Evolutionary conservation across 2,888 invertebrate species (phyloP), one percentile per base, ranked within the genome.

Genomic region (Meghimatium bilineatum): DNA sequence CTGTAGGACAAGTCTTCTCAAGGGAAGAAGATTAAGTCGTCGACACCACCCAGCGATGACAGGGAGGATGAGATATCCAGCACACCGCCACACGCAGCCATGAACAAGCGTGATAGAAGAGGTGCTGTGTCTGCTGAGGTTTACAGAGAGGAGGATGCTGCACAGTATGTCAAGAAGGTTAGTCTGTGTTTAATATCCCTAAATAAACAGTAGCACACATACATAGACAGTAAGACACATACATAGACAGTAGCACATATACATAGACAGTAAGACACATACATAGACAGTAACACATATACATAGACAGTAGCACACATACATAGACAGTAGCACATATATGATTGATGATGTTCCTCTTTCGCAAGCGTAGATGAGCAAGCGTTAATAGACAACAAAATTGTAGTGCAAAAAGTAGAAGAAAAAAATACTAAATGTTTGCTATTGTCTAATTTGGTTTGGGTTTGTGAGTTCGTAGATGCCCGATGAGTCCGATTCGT

Each of bases 41-140:
- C 90, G 14, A 93, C 93, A 14, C 93, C 93, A 29, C 92, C 92
- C 32, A 92, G 92, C 66, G 97, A 97, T 94, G 97, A 97, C 90
- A 95, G 95, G 67, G 97, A 96, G 93, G 98, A 98, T 91, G 93
- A 92, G 56, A 95, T 97, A 89, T 96, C 96, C 78, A 97, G 97
- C 60, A 95, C 97, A 93, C 97, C 97, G 82, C 89, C 89, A 81
- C 84, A 79, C 32, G 90, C 88, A 56, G 88, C 88, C 69, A 89
- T 89, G 85, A 87, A 87, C 79, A 89, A 90, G 85, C 89, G 93
- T 52, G 89, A 89, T 17, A 95, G 99, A 85, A 96, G 99, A 85
- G 99, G 99, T 38, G 99, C 98, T 83, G 99, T 99, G 91, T 98
- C 98, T 86, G 99, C 99, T 29, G 99, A 99, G 93, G 99, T 99